Percentiles rank a stretch among this genome's conserved stretches.
Conservation (phyloP, 2,113 vertebrate genomes). For the Engraulis encrasicolus region DNA sequence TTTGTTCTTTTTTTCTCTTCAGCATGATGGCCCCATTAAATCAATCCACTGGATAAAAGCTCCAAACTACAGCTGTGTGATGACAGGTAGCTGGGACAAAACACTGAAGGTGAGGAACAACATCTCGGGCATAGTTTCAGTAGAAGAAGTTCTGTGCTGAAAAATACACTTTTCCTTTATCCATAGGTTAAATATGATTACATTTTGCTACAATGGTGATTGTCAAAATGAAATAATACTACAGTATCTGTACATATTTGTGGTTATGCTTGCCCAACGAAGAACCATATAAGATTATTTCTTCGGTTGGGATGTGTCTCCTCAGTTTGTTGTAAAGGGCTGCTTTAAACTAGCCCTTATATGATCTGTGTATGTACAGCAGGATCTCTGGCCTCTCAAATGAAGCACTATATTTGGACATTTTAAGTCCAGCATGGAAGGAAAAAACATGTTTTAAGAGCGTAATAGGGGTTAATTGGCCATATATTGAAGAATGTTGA, state of each 20-base stretch:
- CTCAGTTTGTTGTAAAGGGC: not conserved
- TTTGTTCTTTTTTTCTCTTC: slow-evolving; percentile 32
- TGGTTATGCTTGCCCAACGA: not conserved
- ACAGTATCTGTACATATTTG: too few relatives aligned
- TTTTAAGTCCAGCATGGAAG: not conserved
- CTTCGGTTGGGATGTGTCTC: not conserved
- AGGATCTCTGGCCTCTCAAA: not conserved
- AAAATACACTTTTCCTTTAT: too few relatives aligned
- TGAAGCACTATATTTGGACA: not conserved
- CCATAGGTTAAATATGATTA: too few relatives aligned
- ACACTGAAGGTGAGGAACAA: slow-evolving; percentile 85
- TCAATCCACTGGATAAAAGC: slow-evolving; percentile 99
- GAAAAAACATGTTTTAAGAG: not conserved
- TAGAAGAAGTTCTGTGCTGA: too few relatives aligned
- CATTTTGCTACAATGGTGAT: not conserved
- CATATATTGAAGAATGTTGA: too few relatives aligned
- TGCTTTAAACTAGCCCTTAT: not conserved
- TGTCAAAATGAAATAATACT: not conserved
- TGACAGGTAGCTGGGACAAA: slow-evolving; percentile 99
- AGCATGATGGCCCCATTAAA: slow-evolving; percentile 97
- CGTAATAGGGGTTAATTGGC: not conserved
- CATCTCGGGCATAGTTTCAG: not conserved
- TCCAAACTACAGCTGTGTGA: slow-evolving; percentile 95
- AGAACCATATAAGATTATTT: not conserved
- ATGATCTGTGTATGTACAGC: not conserved